These are phyloP conservation scores for Drosophila tanythrix DNA, from an alignment of 2,888 invertebrate genomes.

Conservation along the genomic window DNA sequence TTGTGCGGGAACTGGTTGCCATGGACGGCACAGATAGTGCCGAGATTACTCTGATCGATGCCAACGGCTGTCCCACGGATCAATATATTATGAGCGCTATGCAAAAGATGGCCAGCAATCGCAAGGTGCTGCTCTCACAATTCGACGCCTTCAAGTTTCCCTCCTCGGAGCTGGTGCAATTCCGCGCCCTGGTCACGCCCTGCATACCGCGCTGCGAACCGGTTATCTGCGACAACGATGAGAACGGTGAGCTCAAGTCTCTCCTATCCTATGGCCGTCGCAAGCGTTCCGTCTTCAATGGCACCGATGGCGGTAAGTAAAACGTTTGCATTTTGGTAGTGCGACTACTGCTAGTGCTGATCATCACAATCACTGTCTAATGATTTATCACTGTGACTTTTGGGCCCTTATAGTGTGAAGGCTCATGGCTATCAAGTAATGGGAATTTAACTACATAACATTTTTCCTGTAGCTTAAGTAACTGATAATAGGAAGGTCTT, in stretches of 20 bases:
- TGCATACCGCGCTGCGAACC: conserved; percentile 97
- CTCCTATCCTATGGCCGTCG: conserved; percentile 93
- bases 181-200: conserved; percentile 96
- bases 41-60: conserved; percentile 96
- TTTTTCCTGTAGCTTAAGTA: conserved; percentile 1
- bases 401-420: conserved; percentile 28
- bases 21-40: conserved; percentile 97
- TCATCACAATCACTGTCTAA: conserved; percentile 29
- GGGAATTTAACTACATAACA: not conserved
- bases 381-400: conserved; percentile 32
- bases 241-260: conserved; percentile 92
- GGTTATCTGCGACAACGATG: conserved; percentile 93
- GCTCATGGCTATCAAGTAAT: not conserved
- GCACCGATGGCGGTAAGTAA: conserved; percentile 83
- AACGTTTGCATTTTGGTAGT: conserved; percentile 38
- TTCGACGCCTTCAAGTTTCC: conserved; percentile 98
- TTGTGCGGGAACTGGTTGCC: conserved; percentile 96
- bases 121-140: conserved; percentile 94
- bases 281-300: conserved; percentile 88
- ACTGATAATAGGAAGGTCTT: not conserved
- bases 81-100: conserved; percentile 98
- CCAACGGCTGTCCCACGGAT: conserved; percentile 96
- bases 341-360: conserved; percentile 26
- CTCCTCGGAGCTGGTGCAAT: conserved; percentile 96
- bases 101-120: conserved; percentile 91